Evolutionary conservation across 2,888 invertebrate genomes (phyloP), one percentile per base, ranked within the genome.

Genomic region (Smittia sp.): DNA sequence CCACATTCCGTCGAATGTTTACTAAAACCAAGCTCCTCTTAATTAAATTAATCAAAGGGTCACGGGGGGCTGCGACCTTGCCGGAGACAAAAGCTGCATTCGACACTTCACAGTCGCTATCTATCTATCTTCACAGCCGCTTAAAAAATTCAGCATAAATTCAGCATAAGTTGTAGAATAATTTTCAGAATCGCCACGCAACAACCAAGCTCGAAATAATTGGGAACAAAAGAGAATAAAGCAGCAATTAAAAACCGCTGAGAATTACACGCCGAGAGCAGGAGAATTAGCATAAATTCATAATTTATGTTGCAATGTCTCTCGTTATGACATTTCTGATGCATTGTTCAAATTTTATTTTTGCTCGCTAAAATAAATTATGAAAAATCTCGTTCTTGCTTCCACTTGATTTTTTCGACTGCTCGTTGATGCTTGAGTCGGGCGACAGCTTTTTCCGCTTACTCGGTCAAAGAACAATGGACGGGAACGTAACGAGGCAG

Each of bases 261-360:
- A n/a, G 63, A 7, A 27, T 25, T 15, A 65, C 25, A 27, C 63
- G 25, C n/a, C n/a, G 32, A 32, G 32, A 32, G 32, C 32, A 32
- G 32, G 13, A 65, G 4, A 65, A 65, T 65, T 65, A n/a, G 63
- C 63, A 65, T 65, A 65, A 65, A 65, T 27, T 25, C 32, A 25
- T 65, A 65, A 65, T 65, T 65, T 65, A 65, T 65, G 63, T 15
- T 65, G 63, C 63, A 65, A 25, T 65, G 27, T 62, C 6, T 22
- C 24, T 62, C 24, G 58, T 65, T 65, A 27, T 65, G 63, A 65
- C 63, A 65, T 25, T 65, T 65, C 24, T 18, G 22, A 22, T 58
- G 58, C 58, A 58, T 58, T 58, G 58, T 58, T 58, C 22, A 22
- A n/a, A 58, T 46, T 46, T 13, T 3, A 20, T 58, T 58, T 2